Conservation (phyloP, 2,113 vertebrate genomes). For the Trogon surrucura region DNA sequence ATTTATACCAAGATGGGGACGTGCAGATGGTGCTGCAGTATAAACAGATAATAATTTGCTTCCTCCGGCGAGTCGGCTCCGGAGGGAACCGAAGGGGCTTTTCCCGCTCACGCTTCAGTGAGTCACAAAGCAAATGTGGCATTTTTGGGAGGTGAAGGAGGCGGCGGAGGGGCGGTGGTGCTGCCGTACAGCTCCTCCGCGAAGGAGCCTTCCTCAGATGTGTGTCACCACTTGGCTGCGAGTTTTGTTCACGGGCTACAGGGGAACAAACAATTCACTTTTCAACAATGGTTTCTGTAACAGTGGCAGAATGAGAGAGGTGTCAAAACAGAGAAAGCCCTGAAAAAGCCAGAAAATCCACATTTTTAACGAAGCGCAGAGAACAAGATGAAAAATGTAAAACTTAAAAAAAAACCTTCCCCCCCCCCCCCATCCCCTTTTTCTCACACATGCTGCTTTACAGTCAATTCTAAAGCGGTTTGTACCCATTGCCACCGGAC, state of each 20-base stretch:
- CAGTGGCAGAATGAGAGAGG: not conserved
- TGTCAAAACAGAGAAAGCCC: not conserved
- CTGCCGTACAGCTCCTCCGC: fast-evolving
- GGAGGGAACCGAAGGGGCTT: not conserved
- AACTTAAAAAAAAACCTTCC: too few relatives aligned
- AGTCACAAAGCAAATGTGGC: not conserved
- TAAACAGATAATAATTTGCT: not conserved
- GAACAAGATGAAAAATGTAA: not conserved
- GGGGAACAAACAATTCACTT: too few relatives aligned
- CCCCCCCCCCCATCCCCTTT: too few relatives aligned
- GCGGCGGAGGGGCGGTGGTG: fast-evolving
- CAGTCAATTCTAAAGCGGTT: not conserved
- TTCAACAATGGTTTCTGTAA: not conserved
- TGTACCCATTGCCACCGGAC: not conserved
- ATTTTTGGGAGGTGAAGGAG: not conserved
- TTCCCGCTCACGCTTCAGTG: not conserved
- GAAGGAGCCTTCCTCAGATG: fast-evolving
- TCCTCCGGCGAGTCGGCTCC: not conserved
- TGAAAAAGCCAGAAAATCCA: not conserved
- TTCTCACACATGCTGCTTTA: too few relatives aligned
- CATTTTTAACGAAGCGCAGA: not conserved
- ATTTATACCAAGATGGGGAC: not conserved
- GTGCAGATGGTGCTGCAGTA: not conserved
- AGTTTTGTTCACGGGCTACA: not conserved
- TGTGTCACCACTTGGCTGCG: fast-evolving